Evolutionary conservation across 2,113 vertebrate genomes (phyloP).

Genomic region (Colossoma macropomum): DNA sequence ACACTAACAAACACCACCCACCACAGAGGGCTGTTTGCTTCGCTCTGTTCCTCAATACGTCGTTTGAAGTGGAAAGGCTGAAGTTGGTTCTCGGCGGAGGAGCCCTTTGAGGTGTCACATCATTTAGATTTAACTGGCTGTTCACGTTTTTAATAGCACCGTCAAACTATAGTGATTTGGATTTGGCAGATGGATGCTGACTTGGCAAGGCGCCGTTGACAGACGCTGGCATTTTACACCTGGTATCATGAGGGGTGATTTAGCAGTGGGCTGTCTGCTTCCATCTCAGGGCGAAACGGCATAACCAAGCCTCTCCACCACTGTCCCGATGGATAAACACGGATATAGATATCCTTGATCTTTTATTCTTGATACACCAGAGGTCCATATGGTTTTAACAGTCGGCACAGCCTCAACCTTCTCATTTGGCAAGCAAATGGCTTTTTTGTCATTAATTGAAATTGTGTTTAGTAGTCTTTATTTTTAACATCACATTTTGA

Average conservation of each 20-base stretch:
- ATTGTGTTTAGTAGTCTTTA: too few species aligned
- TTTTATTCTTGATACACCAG: too few species aligned
- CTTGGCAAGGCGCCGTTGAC: conserved; percentile 25
- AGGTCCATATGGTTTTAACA: too few species aligned
- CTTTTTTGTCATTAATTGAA: too few species aligned
- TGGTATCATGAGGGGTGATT: conserved; percentile 12
- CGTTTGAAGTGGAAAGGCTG: neutral
- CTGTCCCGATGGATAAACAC: neutral
- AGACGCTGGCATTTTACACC: conserved; percentile 45
- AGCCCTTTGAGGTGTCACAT: neutral
- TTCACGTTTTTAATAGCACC: neutral
- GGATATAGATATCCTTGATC: too few species aligned
- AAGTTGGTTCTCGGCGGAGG: neutral
- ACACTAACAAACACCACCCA: conserved; percentile 5
- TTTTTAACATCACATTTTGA: too few species aligned
- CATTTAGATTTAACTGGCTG: neutral
- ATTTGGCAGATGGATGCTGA: neutral
- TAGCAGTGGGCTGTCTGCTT: neutral
- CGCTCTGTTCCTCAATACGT: neutral
- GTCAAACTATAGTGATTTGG: conserved; percentile 13
- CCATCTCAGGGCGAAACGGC: neutral
- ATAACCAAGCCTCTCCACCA: neutral
- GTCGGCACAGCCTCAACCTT: too few species aligned
- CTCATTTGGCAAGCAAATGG: too few species aligned
- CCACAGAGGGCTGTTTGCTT: conserved; percentile 23